A percentile compares a stretch with the other conserved stretches of the same genome.
Conservation (phyloP, 1,140 invertebrate species). For the Mizuhopecten yessoensis region DNA sequence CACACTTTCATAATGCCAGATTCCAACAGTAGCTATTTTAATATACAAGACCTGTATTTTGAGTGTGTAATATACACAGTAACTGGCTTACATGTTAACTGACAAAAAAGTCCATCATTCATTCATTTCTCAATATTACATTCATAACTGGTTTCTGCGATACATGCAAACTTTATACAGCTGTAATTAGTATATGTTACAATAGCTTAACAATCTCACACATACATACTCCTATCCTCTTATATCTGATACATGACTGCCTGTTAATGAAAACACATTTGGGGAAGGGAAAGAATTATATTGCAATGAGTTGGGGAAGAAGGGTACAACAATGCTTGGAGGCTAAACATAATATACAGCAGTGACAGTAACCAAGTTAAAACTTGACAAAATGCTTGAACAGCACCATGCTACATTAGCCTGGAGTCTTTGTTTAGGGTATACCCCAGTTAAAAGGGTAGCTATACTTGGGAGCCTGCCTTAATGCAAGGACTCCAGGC, state of each 20-base stretch:
- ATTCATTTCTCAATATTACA: not conserved
- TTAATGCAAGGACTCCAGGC: not conserved
- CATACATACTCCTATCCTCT: not conserved
- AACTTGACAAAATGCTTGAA: not conserved
- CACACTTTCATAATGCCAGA: too few species aligned
- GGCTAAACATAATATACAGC: not conserved
- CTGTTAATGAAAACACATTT: not conserved
- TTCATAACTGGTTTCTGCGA: not conserved
- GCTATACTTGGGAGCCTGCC: not conserved
- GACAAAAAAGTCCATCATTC: not conserved
- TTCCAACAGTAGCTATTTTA: not conserved
- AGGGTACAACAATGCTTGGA: not conserved
- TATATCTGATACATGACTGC: not conserved
- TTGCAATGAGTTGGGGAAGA: not conserved
- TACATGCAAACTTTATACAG: not conserved
- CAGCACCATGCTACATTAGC: not conserved
- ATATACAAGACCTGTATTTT: slow-evolving; percentile 5
- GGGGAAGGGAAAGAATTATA: not conserved
- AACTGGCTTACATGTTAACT: not conserved
- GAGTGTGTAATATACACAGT: not conserved
- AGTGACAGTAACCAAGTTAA: not conserved
- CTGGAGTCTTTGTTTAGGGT: not conserved
- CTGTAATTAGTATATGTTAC: not conserved
- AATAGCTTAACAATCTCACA: not conserved
- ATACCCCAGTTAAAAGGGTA: not conserved